phyloP scores from a whole-genome alignment of 2,888 invertebrate genomes.

The Luperina nickerlii region DNA sequence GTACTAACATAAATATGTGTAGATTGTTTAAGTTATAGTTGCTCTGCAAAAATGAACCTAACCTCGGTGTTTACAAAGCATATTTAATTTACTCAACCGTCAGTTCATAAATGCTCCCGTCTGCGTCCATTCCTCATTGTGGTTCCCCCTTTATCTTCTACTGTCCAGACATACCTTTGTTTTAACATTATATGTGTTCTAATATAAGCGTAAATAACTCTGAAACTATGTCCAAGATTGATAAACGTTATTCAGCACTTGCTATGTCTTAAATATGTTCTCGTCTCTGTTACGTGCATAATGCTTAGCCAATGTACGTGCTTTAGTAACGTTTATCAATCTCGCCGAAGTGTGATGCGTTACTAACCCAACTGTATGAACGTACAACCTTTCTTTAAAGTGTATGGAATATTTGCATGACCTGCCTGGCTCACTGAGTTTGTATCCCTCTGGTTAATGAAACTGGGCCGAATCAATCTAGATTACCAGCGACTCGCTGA shows the following conservation, averaged over 20 bases:
- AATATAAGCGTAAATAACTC: neutral
- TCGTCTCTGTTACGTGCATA: neutral
- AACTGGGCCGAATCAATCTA: neutral
- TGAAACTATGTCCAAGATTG: neutral
- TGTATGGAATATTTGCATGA: neutral
- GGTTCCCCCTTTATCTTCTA: neutral
- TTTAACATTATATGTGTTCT: slow-evolving; percentile 13
- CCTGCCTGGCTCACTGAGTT: neutral
- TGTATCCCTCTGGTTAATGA: neutral
- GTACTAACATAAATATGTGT: slow-evolving; percentile 1
- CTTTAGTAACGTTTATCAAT: neutral
- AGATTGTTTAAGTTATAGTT: neutral
- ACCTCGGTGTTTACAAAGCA: neutral
- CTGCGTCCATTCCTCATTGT: neutral
- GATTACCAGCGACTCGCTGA: neutral
- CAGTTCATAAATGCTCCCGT: neutral
- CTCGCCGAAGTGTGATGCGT: too few species aligned
- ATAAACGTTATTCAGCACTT: neutral
- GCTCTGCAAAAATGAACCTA: neutral
- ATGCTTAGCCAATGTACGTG: neutral
- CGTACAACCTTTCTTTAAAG: neutral
- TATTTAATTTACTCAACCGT: neutral
- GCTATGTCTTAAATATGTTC: neutral
- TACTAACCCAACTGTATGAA: neutral
- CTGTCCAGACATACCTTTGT: neutral